Evolutionary conservation across 64 coral and sea anemone genomes (phyloP).

Genomic region (Stylophora pistillata): DNA sequence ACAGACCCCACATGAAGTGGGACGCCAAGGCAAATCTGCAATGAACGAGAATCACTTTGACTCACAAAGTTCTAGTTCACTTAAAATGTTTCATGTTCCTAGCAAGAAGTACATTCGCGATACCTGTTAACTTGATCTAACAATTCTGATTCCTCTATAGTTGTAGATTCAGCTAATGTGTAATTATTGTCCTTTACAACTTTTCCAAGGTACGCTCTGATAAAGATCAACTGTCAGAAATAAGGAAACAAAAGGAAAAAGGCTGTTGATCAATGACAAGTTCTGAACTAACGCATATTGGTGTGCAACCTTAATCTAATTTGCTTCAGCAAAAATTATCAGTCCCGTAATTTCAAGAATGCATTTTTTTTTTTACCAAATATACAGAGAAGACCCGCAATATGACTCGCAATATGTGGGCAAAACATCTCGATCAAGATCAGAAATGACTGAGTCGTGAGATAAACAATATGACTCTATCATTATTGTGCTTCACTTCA

Average conservation of each 20-base stretch:
- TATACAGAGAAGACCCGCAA: too few relatives aligned
- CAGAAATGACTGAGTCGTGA: too few relatives aligned
- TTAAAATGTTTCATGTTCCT: neutral
- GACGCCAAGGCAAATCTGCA: conserved; percentile 68
- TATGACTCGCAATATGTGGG: too few relatives aligned
- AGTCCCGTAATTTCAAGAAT: too few relatives aligned
- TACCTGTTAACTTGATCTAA: conserved; percentile 69
- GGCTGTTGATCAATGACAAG: neutral
- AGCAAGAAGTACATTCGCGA: neutral
- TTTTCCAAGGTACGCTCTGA: conserved; percentile 70
- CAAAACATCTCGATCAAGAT: too few relatives aligned
- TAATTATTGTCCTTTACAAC: neutral
- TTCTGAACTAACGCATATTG: too few relatives aligned
- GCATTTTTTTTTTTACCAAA: too few relatives aligned
- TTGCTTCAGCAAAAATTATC: too few relatives aligned
- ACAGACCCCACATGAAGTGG: conserved; percentile 69
- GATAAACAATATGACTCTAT: too few relatives aligned
- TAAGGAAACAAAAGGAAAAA: neutral
- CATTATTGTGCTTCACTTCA: too few relatives aligned
- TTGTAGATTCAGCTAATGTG: conserved; percentile 21
- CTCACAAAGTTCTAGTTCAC: neutral
- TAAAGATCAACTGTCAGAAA: conserved; percentile 60
- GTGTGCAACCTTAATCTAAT: too few relatives aligned
- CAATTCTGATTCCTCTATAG: conserved; percentile 77
- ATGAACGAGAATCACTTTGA: neutral